These are phyloP conservation scores for Xestia xanthographa DNA, from an alignment of 2,888 invertebrate genomes.

Conservation along the genomic window DNA sequence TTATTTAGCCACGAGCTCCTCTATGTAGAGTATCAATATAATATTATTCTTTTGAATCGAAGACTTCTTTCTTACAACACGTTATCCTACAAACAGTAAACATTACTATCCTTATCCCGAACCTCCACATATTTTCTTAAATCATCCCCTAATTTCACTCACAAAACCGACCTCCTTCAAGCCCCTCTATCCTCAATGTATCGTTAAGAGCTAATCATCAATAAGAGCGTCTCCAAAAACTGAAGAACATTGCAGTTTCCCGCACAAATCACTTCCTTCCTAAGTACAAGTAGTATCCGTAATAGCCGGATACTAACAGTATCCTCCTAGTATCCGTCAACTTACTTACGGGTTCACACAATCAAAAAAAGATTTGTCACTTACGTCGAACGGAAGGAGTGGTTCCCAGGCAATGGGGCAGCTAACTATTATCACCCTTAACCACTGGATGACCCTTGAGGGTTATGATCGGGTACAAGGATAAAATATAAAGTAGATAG, in stretches of 20 bases:
- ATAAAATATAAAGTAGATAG: neutral
- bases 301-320: slow-evolving; percentile 68
- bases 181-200: neutral
- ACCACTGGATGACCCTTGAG: slow-evolving; percentile 82
- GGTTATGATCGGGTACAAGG: slow-evolving; percentile 59
- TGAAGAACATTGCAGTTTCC: slow-evolving; percentile 54
- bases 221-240: slow-evolving; percentile 37
- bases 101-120: too few relatives aligned
- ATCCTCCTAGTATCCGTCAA: slow-evolving; percentile 4
- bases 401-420: slow-evolving; percentile 84
- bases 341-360: slow-evolving; percentile 79
- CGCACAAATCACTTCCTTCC: slow-evolving; percentile 67
- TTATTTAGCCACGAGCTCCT: too few relatives aligned
- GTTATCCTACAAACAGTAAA: neutral
- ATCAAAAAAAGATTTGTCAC: slow-evolving; percentile 91
- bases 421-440: slow-evolving; percentile 85
- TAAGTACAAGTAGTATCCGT: slow-evolving; percentile 64
- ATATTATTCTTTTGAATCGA: neutral
- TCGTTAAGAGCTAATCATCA: slow-evolving; percentile 49
- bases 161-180: neutral
- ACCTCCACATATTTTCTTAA: too few relatives aligned
- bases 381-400: slow-evolving; percentile 80
- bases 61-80: neutral
- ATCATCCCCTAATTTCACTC: neutral
- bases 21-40: neutral